Evolutionary conservation across 2,797 vertebrate genomes (phyloP).

Genomic region (Enoplosus armatus): DNA sequence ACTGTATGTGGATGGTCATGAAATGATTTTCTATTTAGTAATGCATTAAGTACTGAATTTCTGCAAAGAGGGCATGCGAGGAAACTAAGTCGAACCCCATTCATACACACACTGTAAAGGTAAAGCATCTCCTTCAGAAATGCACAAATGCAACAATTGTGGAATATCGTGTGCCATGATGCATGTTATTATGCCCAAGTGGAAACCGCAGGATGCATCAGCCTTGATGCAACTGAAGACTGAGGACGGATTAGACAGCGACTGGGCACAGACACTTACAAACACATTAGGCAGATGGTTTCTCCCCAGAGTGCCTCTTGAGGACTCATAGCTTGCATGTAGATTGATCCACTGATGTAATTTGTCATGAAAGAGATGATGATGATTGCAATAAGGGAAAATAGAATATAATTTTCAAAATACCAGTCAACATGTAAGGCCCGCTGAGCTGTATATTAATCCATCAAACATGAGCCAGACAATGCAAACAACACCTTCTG

Average conservation of each 20-base stretch:
- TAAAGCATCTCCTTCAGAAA: constrained; percentile 17
- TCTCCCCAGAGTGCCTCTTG: constrained; percentile 63
- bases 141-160: constrained; percentile 21
- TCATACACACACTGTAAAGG: constrained; percentile 8
- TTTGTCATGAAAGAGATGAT: constrained; percentile 56
- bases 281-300: constrained; percentile 77
- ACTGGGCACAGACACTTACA: constrained; percentile 67
- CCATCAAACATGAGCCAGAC: constrained; percentile 38
- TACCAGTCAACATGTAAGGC: constrained; percentile 14
- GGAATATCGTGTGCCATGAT: not conserved
- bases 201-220: constrained; percentile 45
- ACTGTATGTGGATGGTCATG: constrained; percentile 23
- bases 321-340: constrained; percentile 56
- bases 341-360: constrained; percentile 56
- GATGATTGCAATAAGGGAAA: constrained; percentile 51
- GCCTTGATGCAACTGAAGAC: constrained; percentile 46
- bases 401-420: constrained; percentile 42
- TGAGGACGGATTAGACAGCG: constrained; percentile 52
- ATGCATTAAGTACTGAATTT: constrained; percentile 8
- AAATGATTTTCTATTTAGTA: constrained; percentile 19
- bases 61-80: not conserved
- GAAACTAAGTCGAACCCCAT: constrained; percentile 10
- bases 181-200: constrained; percentile 34
- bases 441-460: constrained; percentile 17
- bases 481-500: constrained; percentile 38